Percentiles rank a stretch among this genome's conserved stretches.
Evolutionary conservation across 2,797 vertebrate genomes (phyloP).

Genomic region (Vipera ursinii): DNA sequence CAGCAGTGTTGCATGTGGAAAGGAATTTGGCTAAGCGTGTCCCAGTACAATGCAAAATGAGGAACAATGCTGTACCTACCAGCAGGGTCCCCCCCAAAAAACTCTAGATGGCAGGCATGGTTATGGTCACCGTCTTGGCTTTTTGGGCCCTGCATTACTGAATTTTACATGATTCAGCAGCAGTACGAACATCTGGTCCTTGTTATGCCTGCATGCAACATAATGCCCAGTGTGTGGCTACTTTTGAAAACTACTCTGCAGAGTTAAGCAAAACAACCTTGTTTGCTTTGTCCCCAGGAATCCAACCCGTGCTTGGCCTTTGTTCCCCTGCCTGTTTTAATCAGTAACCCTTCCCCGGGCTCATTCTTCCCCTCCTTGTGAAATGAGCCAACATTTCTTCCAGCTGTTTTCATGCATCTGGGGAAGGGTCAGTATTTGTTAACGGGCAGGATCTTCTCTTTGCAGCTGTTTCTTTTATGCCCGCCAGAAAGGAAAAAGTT

Average conservation of each 20-base stretch:
- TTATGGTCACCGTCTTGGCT: neutral
- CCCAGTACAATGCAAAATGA: neutral
- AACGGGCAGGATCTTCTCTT: slow-evolving; percentile 19
- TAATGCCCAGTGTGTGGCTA: neutral
- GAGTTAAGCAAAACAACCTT: neutral
- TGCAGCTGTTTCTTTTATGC: slow-evolving; percentile 7
- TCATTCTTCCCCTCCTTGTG: slow-evolving; percentile 32
- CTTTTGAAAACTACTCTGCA: neutral
- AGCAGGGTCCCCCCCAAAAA: neutral
- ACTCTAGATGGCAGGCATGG: neutral
- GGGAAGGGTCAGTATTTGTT: slow-evolving; percentile 39
- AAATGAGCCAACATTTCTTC: slow-evolving; percentile 40
- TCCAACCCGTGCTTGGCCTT: neutral
- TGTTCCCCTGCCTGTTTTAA: slow-evolving; percentile 50
- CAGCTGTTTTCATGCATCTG: slow-evolving; percentile 50
- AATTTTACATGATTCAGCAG: neutral
- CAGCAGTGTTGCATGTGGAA: too few relatives aligned
- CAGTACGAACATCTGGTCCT: neutral
- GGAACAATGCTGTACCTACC: neutral
- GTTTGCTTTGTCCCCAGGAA: neutral
- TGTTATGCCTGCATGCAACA: neutral
- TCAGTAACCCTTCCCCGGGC: fast-evolving
- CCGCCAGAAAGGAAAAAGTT: neutral
- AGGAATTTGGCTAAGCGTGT: neutral
- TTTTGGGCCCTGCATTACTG: neutral